phyloP scores from a whole-genome alignment of 2,113 vertebrate genomes.

The Dolichallabes microphthalmus region DNA sequence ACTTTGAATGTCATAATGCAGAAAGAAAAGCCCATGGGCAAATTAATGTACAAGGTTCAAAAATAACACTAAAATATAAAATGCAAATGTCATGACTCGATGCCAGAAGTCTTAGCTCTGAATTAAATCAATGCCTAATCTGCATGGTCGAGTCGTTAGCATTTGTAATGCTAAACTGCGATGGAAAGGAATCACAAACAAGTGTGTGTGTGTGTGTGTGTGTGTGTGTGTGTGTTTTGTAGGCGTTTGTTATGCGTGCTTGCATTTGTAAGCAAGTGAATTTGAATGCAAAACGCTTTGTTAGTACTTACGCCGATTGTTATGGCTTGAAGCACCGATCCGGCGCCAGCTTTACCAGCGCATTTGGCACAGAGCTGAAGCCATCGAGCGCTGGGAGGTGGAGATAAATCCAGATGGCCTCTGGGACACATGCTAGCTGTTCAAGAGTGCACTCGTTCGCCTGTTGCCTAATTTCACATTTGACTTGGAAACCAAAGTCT shows the following conservation, averaged over 20 bases:
- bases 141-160: not conserved
- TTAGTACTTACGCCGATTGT: slow-evolving; percentile 20
- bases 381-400: slow-evolving; percentile 26
- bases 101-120: not conserved
- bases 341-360: slow-evolving; percentile 6
- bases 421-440: slow-evolving; percentile 30
- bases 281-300: slow-evolving; percentile 31
- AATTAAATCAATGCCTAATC: slow-evolving; percentile 24
- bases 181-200: slow-evolving; percentile 7
- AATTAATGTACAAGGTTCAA: slow-evolving; percentile 22
- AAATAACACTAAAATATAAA: slow-evolving; percentile 13
- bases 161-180: slow-evolving; percentile 6
- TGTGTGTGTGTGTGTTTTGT: not conserved
- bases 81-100: slow-evolving; percentile 28
- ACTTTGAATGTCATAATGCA: slow-evolving; percentile 34
- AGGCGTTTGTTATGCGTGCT: not conserved
- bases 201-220: not conserved
- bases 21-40: slow-evolving; percentile 15
- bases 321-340: slow-evolving; percentile 29
- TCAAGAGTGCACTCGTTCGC: slow-evolving; percentile 4
- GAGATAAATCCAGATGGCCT: slow-evolving; percentile 39
- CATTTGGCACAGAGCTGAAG: slow-evolving; percentile 21
- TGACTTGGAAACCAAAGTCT: slow-evolving; percentile 3
- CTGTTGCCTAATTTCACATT: slow-evolving; percentile 16
- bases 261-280: slow-evolving; percentile 9